phyloP scores from a whole-genome alignment of 2,888 invertebrate genomes.

The Melinaea marsaeus region DNA sequence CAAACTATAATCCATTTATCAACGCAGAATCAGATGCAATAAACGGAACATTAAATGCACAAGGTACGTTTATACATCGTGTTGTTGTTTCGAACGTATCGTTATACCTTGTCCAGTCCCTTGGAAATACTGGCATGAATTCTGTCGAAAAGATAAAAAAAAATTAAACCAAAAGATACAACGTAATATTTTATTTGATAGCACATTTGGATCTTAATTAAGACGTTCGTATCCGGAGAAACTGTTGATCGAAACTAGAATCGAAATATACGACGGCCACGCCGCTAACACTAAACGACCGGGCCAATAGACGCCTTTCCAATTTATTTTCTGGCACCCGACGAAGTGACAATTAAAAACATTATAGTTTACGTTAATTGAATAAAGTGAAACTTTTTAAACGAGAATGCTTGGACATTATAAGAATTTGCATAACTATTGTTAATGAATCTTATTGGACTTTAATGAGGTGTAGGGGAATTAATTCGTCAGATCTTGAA shows the following conservation, averaged over 20 bases:
- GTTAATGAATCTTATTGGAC: slow-evolving; percentile 57
- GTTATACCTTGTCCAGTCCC: slow-evolving; percentile 8
- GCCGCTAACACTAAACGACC: slow-evolving; percentile 53
- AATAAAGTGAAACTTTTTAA: slow-evolving; percentile 45
- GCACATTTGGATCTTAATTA: slow-evolving; percentile 64
- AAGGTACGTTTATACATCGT: neutral
- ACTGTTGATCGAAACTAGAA: slow-evolving; percentile 53
- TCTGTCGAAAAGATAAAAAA: slow-evolving; percentile 38
- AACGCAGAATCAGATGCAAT: slow-evolving; percentile 45
- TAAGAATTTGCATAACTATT: slow-evolving; percentile 70
- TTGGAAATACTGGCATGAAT: slow-evolving; percentile 18
- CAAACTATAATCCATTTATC: slow-evolving; percentile 48
- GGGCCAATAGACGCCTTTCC: slow-evolving; percentile 49
- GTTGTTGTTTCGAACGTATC: neutral
- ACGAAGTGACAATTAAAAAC: slow-evolving; percentile 47
- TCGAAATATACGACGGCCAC: slow-evolving; percentile 54
- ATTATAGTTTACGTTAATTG: slow-evolving; percentile 59
- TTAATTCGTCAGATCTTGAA: slow-evolving; percentile 64
- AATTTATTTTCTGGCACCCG: slow-evolving; percentile 59
- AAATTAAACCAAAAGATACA: slow-evolving; percentile 41
- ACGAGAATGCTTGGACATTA: slow-evolving; percentile 62
- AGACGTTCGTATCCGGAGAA: slow-evolving; percentile 56
- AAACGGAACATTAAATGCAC: slow-evolving; percentile 18
- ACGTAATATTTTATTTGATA: slow-evolving; percentile 52
- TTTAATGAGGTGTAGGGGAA: slow-evolving; percentile 73